These are phyloP conservation scores for Macrotus californicus DNA, from an alignment of 2,113 vertebrate species.

Conservation along the genomic window DNA sequence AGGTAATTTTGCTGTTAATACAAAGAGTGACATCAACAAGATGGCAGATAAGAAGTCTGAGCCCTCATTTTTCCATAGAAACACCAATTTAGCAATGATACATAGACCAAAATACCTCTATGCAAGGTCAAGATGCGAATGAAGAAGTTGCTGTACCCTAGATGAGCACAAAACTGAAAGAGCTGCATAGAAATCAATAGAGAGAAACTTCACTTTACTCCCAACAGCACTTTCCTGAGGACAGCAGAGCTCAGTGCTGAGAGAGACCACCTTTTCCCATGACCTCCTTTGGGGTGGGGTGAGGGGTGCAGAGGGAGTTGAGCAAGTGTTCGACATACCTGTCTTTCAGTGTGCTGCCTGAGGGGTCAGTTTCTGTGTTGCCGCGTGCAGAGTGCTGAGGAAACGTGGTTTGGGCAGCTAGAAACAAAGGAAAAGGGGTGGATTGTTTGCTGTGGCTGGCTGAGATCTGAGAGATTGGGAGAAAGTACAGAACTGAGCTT, in stretches of 20 bases:
- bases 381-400: neutral
- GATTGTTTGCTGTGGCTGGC: neutral
- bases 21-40: neutral
- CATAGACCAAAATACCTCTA: neutral
- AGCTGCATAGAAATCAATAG: neutral
- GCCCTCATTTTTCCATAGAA: neutral
- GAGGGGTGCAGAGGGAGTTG: too few relatives aligned
- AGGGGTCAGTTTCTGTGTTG: neutral
- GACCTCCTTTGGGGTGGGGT: fast-evolving
- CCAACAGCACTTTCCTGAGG: neutral
- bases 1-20: neutral
- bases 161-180: neutral
- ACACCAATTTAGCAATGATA: neutral
- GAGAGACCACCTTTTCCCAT: neutral
- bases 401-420: neutral
- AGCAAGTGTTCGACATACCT: neutral
- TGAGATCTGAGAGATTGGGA: neutral
- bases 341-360: neutral
- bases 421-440: neutral
- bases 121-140: neutral
- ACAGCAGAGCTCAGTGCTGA: neutral
- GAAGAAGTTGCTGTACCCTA: neutral
- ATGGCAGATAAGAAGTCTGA: neutral
- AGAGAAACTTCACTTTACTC: neutral
- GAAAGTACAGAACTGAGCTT: neutral